phyloP scores from a whole-genome alignment of 1,140 invertebrate genomes.

The Euschistus heros region DNA sequence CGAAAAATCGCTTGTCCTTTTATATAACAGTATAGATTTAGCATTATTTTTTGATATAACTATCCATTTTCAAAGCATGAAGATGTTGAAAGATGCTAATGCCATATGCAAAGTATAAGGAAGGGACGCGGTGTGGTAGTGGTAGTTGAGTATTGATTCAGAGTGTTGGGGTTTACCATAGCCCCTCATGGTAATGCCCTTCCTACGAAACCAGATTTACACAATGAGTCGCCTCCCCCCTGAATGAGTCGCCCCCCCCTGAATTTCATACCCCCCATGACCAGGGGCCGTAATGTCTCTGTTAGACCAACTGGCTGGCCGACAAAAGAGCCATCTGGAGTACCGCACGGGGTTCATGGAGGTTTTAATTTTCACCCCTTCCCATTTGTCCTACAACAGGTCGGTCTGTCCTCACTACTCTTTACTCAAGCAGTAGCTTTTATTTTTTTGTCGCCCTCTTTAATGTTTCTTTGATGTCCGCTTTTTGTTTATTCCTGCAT shows the following conservation, averaged over 20 bases:
- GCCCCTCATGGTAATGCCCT: slow-evolving; percentile 12
- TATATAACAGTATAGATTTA: too few species aligned
- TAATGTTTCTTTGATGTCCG: background rate
- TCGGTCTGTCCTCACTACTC: background rate
- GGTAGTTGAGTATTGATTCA: slow-evolving; percentile 15
- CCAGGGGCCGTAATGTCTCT: slow-evolving; percentile 5
- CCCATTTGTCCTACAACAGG: slow-evolving; percentile 7
- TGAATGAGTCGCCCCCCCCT: background rate
- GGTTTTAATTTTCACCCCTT: slow-evolving; percentile 9
- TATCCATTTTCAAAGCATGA: too few species aligned
- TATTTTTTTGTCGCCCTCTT: background rate
- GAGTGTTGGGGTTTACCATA: slow-evolving; percentile 15
- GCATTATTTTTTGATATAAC: too few species aligned
- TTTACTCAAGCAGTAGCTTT: background rate
- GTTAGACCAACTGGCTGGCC: background rate
- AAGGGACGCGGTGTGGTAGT: background rate
- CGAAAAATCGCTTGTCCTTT: too few species aligned
- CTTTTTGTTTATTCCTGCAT: background rate
- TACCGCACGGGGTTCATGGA: background rate
- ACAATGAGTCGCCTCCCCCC: slow-evolving; percentile 9
- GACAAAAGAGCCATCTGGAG: slow-evolving; percentile 2
- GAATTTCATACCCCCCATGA: slow-evolving; percentile 4
- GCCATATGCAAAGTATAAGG: too few species aligned
- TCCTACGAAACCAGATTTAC: slow-evolving; percentile 7
- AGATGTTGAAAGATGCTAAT: too few species aligned